Base-by-base conservation (phyloP, 2,113 vertebrate genomes). In the Pampusana beccarii region DNA sequence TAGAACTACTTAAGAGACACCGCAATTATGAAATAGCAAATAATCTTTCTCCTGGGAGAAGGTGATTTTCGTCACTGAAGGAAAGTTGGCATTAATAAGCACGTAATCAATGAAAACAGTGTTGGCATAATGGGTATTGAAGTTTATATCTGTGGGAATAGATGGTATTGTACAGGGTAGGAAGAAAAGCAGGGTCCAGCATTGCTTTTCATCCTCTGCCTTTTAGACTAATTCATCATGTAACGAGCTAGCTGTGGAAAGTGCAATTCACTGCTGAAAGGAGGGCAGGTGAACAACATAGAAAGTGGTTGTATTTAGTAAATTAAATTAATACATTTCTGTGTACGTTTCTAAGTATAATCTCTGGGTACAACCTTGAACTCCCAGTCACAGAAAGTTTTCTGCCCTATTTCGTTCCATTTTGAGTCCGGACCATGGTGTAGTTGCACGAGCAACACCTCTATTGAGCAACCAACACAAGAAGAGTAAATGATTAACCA, bases 61-160 rank as follows among this genome's bases (percentile, higher is more conserved):
- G 70, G n/a, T 89, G 58, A 92, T 97, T 91, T 95, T 90, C 80
- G 87, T 77, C 6, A 13, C 70, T 89, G 92, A 91, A 83, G 69
- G 61, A 57, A 90, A 95, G 57, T 6, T 82, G 56, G 40, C 79
- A 38, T 92, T 97, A 90, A 80, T 92, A 86, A 87, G 57, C 20
- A 34, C 21, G 61, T 93, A 62, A 82, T 87, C 58, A 74, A 34
- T 95, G 42, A 86, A 75, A 83, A 92, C 26, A 80, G 54, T 71
- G 26, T 91, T 94, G 77, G 75, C 31, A n/a, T 81, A 79, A 85
- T 54, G 58, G 33, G 10, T 77, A 33, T 50, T 62, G 57, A 93
- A 69, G 42, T 80, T 86, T 82, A 6, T 87, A 8, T 91, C 62
- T 61, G 54, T 50, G 20, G 23, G 46, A 85, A 71, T 91, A 89